phyloP scores from a whole-genome alignment of 2,797 vertebrate species.

The Scleropages formosus region DNA sequence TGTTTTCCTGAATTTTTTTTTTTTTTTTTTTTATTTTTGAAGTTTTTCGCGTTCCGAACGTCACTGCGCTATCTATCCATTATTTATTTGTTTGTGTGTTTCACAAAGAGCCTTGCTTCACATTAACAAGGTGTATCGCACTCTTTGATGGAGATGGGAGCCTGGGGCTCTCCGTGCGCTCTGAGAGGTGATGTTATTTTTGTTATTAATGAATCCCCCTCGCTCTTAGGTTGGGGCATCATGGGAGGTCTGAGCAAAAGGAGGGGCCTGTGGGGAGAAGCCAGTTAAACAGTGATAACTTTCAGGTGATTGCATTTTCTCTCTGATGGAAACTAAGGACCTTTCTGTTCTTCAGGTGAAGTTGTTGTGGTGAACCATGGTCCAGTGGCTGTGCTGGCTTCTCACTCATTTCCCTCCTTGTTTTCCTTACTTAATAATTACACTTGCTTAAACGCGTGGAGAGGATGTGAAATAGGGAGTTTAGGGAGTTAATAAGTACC shows the following conservation, averaged over 20 bases:
- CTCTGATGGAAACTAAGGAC: background rate
- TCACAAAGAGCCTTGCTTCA: constrained; percentile 5
- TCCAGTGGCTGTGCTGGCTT: background rate
- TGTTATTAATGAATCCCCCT: background rate
- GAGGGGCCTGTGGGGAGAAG: background rate
- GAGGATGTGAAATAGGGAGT: too few relatives aligned
- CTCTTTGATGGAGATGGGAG: background rate
- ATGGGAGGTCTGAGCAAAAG: constrained; percentile 15
- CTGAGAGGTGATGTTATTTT: constrained; percentile 6
- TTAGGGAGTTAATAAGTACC: too few relatives aligned
- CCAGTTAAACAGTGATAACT: background rate
- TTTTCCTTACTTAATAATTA: constrained; percentile 5
- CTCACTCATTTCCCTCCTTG: background rate
- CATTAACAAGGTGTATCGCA: background rate
- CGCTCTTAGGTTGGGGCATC: background rate
- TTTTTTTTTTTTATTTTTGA: constrained; percentile 14
- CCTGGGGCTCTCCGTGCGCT: background rate
- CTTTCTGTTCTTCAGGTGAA: too few relatives aligned
- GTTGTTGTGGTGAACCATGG: too few relatives aligned
- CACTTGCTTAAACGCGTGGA: too few relatives aligned
- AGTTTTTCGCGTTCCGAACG: background rate
- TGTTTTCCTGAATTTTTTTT: background rate
- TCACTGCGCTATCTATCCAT: background rate
- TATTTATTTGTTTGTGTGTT: background rate
- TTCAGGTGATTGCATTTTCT: background rate